Evolutionary conservation across 2,797 vertebrate genomes (phyloP), one percentile per base, ranked within the genome.

Genomic region (Dromococcyx pavoninus): DNA sequence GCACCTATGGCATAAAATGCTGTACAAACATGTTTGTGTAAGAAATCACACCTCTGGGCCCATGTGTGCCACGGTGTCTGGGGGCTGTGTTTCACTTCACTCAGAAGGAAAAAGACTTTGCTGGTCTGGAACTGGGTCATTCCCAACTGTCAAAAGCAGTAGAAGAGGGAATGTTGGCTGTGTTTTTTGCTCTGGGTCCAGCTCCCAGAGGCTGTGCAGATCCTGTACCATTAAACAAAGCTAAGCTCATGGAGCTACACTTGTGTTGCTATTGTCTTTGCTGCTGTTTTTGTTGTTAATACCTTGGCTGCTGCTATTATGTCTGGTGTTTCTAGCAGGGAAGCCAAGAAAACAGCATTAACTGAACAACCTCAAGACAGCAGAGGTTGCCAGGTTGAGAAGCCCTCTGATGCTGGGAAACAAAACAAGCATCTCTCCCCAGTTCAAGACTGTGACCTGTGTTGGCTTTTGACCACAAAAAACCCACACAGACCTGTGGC

Each of bases 251-350:
- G 82, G 82, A 96, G 86, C 67, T 91, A 33, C 76, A 22, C 74
- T 96, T 76, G 70, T 73, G 88, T 93, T 86, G 74, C 85, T 94
- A 70, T 89, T 96, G 92, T 96, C 88, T 96, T 91, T 79, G 74
- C 88, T 93, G 76, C 82, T 94, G 94, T 64, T 96, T 95, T 91
- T 86, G 86, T 86, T 95, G 89, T 92, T 96, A 95, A 93, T 94
- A 95, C 89, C 86, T 95, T 95, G 95, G 94, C 92, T 64, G 80
- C 67, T 93, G 89, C 73, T 93, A 41, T 70, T 67, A 57, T 56
- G 89, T 96, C 94, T 94, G 91, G 70, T 94, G 92, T 85, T 94
- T 88, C 91, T 43, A 91, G 88, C 8, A 3, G 46, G 50, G 60
- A 35, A 94, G 86, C 88, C 91, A 94, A 94, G 86, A 94, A 93